Evolutionary conservation across 1,140 invertebrate genomes (phyloP), one percentile per base, ranked within the genome.

Genomic region (Myzus persicae): DNA sequence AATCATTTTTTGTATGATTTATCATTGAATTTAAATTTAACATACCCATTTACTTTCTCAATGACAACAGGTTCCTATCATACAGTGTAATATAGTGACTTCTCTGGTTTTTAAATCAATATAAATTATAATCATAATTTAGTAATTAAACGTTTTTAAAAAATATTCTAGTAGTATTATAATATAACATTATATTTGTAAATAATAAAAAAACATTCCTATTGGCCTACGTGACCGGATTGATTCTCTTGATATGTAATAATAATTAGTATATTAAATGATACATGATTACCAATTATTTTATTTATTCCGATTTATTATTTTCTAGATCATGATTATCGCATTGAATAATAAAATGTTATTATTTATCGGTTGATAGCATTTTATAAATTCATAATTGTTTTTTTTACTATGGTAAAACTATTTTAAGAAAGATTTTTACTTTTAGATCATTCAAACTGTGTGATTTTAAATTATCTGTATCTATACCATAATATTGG

Each of bases 191-290:
- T 31, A n/a, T 38, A 18, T 81, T 81, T 20, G 8, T 81, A 81
- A 81, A 81, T 31, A 38, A 81, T 81, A 81, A 51, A 51, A 89
- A 88, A 38, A 48, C 20, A 51, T 88, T 51, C 18, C n/a, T 48
- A 48, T 88, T 89, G 87, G 87, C 36, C n/a, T 89, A 89, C 87
- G 87, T 89, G 46, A 51, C n/a, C n/a, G 46, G 20, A 51, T 36
- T 20, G 31, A 54, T n/a, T 51, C 6, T 89, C 87, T 31, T 67
- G 31, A 67, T 67, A 31, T 31, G 9, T n/a, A n/a, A 59, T 54
- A 54, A 26, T 85, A 36, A 38, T 18, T 42, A 51, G 8, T 89
- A 8, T 88, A 51, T 2, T 42, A 22, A n/a, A n/a, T 81, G 11
- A 46, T 46, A n/a, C 22, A 26, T 31, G 42, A 44, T 5, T 46